phyloP scores from a whole-genome alignment of 2,797 vertebrate genomes.

The Pangasius krempfi region DNA sequence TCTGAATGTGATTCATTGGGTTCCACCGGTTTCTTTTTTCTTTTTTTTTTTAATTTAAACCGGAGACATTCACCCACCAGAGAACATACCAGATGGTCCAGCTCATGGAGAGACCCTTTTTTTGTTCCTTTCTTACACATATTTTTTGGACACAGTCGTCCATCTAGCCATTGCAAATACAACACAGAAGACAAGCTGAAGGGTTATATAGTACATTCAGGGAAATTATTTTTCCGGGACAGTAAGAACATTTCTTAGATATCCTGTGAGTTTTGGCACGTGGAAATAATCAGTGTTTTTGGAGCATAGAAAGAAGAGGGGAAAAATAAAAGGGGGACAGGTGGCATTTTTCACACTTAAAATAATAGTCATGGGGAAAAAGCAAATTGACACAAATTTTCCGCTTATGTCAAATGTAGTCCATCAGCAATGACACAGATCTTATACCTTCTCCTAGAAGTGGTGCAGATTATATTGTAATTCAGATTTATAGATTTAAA shows the following conservation, averaged over 20 bases:
- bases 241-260: conserved; percentile 6
- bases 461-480: not conserved
- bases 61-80: conserved; percentile 29
- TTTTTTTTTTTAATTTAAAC: conserved; percentile 19
- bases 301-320: not conserved
- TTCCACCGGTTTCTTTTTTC: not conserved
- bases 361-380: conserved; percentile 7
- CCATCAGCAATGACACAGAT: not conserved
- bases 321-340: not conserved
- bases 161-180: conserved; percentile 15
- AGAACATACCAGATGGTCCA: conserved; percentile 48
- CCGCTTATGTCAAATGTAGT: not conserved
- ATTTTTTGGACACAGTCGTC: conserved; percentile 22
- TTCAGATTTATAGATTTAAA: not conserved
- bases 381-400: not conserved
- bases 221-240: conserved; percentile 21
- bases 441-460: not conserved
- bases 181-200: conserved; percentile 33
- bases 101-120: conserved; percentile 22
- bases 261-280: not conserved
- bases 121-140: conserved; percentile 29
- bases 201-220: conserved; percentile 8
- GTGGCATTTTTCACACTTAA: conserved; percentile 29
- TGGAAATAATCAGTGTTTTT: not conserved
- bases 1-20: conserved; percentile 34